Conservation (phyloP, 2,797 vertebrate genomes). For the Melanotaenia nigrans region DNA sequence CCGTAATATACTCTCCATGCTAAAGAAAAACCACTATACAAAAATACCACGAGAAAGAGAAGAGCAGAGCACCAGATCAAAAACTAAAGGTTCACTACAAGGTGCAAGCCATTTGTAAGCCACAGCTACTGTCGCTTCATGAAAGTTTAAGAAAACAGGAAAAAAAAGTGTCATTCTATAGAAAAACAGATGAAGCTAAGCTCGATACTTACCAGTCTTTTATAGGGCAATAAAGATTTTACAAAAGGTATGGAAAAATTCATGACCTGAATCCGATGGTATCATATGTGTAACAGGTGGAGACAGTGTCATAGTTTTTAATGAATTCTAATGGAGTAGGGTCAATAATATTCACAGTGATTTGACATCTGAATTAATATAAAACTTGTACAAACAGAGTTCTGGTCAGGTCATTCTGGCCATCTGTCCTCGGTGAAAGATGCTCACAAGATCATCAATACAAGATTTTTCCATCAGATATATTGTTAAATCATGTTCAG, state of each 20-base stretch:
- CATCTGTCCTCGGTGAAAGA: no score
- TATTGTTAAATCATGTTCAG: not conserved
- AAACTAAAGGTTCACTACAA: not conserved
- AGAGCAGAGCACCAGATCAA: not conserved
- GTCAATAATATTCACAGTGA: no score
- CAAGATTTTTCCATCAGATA: no score
- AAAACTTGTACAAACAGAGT: no score
- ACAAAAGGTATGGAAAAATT: not conserved
- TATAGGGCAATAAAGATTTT: not conserved
- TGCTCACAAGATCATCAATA: no score
- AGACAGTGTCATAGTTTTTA: not conserved
- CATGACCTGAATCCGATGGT: not conserved
- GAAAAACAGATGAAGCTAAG: not conserved
- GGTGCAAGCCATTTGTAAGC: conserved; percentile 1
- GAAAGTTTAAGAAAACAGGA: not conserved
- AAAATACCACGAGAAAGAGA: not conserved
- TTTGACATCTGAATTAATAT: not conserved
- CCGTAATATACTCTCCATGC: not conserved
- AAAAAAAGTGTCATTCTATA: not conserved
- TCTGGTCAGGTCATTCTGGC: no score
- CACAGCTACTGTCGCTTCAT: not conserved
- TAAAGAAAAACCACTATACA: not conserved
- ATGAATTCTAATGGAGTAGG: not conserved
- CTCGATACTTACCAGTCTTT: not conserved
- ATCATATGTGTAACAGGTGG: not conserved